Evolutionary conservation across 2,888 invertebrate genomes (phyloP).

Genomic region (Masnerella sp.): DNA sequence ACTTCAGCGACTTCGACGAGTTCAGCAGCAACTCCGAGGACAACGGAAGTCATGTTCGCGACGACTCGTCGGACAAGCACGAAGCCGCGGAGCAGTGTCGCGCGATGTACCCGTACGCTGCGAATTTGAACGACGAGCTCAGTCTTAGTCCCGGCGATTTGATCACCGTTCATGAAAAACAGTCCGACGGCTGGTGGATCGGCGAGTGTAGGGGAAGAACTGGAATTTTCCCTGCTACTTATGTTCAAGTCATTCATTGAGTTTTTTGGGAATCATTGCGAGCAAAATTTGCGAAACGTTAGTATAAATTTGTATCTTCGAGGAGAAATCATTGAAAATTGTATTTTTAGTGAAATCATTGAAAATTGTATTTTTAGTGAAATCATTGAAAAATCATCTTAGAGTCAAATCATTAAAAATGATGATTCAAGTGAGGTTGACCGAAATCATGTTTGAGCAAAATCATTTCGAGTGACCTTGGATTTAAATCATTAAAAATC

Average conservation of each 20-base stretch:
- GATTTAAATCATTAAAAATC: too few relatives aligned
- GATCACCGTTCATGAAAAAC: conserved; percentile 92
- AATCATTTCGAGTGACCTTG: too few relatives aligned
- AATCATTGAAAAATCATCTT: too few relatives aligned
- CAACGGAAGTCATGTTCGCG: conserved; percentile 76
- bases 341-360: too few relatives aligned
- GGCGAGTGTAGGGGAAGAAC: conserved; percentile 91
- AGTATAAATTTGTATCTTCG: conserved; percentile 20
- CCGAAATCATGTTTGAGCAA: too few relatives aligned
- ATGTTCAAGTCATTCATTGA: conserved; percentile 88
- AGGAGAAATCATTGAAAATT: background rate
- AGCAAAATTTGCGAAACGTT: too few relatives aligned
- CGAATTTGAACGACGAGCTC: conserved; percentile 92
- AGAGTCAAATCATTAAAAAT: too few relatives aligned
- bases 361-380: too few relatives aligned
- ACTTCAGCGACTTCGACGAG: conserved; percentile 86
- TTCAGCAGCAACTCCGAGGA: conserved; percentile 75
- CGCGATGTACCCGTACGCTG: conserved; percentile 92
- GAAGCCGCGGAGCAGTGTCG: conserved; percentile 81
- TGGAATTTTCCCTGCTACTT: conserved; percentile 96
- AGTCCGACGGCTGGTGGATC: conserved; percentile 97
- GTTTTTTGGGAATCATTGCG: background rate
- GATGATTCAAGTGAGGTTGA: too few relatives aligned
- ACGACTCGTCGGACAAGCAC: conserved; percentile 69
- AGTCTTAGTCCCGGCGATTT: conserved; percentile 85